A percentile compares a stretch with the other conserved stretches of the same genome.
These are phyloP conservation scores for Myripristis murdjan DNA, from an alignment of 2,797 vertebrate species.

Conservation along the genomic window DNA sequence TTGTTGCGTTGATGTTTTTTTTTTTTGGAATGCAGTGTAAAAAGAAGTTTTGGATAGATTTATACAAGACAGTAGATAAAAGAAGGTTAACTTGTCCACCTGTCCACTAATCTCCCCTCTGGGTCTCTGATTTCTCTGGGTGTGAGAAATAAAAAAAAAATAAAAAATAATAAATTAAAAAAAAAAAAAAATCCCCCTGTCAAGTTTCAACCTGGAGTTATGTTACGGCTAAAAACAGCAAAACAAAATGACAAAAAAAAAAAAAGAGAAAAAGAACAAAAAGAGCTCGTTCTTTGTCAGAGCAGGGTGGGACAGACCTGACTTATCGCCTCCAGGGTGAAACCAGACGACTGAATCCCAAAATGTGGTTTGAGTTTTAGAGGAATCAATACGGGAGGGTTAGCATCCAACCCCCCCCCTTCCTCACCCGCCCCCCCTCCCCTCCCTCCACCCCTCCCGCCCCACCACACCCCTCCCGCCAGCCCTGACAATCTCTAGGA, in stretches of 20 bases:
- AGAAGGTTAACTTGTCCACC: conserved; percentile 84
- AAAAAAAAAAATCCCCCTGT: conserved; percentile 38
- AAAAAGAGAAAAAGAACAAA: conserved; percentile 36
- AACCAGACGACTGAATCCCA: conserved; percentile 63
- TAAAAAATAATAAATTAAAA: conserved; percentile 1
- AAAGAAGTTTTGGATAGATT: conserved; percentile 59
- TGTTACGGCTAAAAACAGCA: conserved; percentile 57
- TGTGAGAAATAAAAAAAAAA: conserved; percentile 42
- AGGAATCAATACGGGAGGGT: conserved; percentile 18
- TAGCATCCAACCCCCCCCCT: neutral
- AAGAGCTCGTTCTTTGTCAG: conserved; percentile 46
- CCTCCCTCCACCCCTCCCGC: too few species aligned
- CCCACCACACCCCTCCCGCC: conserved; percentile 24
- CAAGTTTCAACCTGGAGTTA: conserved; percentile 69
- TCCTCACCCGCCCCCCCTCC: too few species aligned
- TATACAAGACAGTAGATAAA: conserved; percentile 72
- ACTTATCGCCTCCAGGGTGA: conserved; percentile 63
- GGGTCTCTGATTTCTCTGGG: conserved; percentile 63
- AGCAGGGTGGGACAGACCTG: conserved; percentile 46
- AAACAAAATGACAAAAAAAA: too few species aligned
- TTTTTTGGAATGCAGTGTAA: conserved; percentile 74
- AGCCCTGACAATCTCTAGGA: conserved; percentile 13
- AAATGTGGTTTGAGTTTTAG: conserved; percentile 50
- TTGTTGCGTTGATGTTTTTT: too few species aligned
- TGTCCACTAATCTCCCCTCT: conserved; percentile 75